phyloP scores from a whole-genome alignment of 2,888 invertebrate species.

The Crossocerus cetratus region DNA sequence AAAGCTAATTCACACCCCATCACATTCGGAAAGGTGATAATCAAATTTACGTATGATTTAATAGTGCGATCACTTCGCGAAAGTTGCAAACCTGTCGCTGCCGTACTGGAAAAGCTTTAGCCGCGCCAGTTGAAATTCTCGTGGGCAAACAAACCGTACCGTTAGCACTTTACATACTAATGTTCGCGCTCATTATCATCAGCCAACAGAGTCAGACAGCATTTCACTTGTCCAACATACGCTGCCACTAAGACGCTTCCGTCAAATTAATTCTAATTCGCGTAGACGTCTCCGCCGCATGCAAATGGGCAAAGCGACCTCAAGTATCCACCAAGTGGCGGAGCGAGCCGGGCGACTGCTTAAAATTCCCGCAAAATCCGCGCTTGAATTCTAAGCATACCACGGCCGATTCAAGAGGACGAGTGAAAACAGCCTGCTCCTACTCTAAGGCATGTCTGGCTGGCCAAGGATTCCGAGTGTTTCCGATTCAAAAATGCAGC shows the following conservation, averaged over 20 bases:
- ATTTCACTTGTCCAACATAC: slow-evolving; percentile 45
- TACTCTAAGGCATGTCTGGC: neutral
- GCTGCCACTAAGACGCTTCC: slow-evolving; percentile 34
- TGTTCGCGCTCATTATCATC: slow-evolving; percentile 45
- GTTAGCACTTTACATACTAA: slow-evolving; percentile 28
- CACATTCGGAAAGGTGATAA: no score
- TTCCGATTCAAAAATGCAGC: neutral
- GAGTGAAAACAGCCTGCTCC: neutral
- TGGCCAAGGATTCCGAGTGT: neutral
- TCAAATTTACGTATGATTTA: no score
- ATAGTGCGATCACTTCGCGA: no score
- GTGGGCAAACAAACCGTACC: slow-evolving; percentile 21
- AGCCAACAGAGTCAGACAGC: slow-evolving; percentile 20
- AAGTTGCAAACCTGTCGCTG: neutral
- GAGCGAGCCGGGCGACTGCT: neutral
- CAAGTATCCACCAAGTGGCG: neutral
- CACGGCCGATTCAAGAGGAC: neutral
- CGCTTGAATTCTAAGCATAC: neutral
- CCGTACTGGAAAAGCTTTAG: slow-evolving; percentile 21
- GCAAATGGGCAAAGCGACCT: slow-evolving; percentile 6
- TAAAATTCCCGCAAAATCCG: slow-evolving; percentile 7
- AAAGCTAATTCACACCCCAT: no score
- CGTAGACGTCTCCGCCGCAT: slow-evolving; percentile 1
- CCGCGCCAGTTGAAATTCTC: slow-evolving; percentile 9
- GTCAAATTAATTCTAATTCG: slow-evolving; percentile 43